A percentile compares a stretch with the other conserved stretches of the same genome.
Conservation (phyloP, 2,113 vertebrate genomes). For the Sebastes fasciatus region DNA sequence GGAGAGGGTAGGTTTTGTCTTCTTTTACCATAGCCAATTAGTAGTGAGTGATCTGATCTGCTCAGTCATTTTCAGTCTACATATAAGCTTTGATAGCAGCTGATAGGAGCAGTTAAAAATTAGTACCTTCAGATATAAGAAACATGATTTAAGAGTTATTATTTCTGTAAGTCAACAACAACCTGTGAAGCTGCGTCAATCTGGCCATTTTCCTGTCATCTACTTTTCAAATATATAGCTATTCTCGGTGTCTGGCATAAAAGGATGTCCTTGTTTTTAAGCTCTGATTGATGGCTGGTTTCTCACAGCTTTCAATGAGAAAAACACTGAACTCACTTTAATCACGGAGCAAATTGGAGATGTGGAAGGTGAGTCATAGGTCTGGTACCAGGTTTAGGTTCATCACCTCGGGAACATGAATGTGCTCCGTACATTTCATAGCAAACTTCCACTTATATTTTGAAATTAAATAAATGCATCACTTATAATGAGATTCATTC, state of each 20-base stretch:
- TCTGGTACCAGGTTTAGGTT: not conserved
- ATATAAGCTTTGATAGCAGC: not conserved
- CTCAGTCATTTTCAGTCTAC: not conserved
- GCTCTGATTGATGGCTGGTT: not conserved
- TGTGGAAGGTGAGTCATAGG: not conserved
- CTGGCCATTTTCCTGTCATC: not conserved
- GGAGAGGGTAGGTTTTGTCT: not conserved
- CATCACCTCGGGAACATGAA: no score
- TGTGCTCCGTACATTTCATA: not conserved
- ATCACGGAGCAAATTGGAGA: not conserved
- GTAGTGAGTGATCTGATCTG: not conserved
- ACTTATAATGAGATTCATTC: not conserved
- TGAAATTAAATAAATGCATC: not conserved
- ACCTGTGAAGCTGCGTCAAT: not conserved
- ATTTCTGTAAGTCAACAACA: not conserved
- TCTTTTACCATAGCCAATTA: not conserved
- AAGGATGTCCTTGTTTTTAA: not conserved
- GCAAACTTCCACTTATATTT: not conserved
- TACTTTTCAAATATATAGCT: not conserved
- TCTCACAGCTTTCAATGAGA: not conserved
- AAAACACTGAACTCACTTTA: not conserved
- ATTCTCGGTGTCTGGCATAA: not conserved
- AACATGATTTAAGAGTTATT: not conserved
- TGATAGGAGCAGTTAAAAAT: not conserved
- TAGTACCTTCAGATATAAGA: not conserved